Evolutionary conservation across 2,113 vertebrate species (phyloP), one percentile per base, ranked within the genome.

Genomic region (Pelusios castaneus): DNA sequence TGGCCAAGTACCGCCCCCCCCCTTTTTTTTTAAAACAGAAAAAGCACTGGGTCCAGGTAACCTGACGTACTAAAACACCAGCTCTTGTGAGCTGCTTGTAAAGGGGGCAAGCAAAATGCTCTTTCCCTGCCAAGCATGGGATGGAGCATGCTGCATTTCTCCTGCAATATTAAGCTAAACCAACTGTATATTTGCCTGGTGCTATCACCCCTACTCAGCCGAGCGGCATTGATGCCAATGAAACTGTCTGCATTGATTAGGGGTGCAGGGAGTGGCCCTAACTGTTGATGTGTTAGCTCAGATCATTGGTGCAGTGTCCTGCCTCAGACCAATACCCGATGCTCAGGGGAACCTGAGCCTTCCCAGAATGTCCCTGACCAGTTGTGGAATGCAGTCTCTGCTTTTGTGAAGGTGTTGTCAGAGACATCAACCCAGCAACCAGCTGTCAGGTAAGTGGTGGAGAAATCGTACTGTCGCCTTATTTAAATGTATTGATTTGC

Each of bases 301-400:
- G 77, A 45, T 41, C 5, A 11, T 34, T 21, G 31, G 29, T 22
- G 4, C 19, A 51, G 76, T 51, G 47, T 51, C 31, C 8, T n/a
- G 60, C 60, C 13, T 51, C 77, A 14, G 75, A 21, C 1, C 0
- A 7, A 2, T 10, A 47, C 58, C 75, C 14, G 24, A n/a, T 55
- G n/a, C 24, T 78, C 27, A 29, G 0, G 2, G 10, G 49, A 1
- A 0, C 31, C 67, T 25, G 81, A 78, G 81, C 78, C 16, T 7
- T 6, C 17, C 21, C 70, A 0, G 0, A 0, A 0, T 43, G 2
- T 2, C 8, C 78, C 58, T 5, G 85, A 6, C 10, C 3, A 1
- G 67, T 14, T 0, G 1, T n/a, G 24, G 10, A 0, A 0, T 3
- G 19, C 1, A 2, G 0, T 8, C 51, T 51, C 49, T 2, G 2